phyloP scores from a whole-genome alignment of 1,140 invertebrate genomes.

The Drosophila ambigua region DNA sequence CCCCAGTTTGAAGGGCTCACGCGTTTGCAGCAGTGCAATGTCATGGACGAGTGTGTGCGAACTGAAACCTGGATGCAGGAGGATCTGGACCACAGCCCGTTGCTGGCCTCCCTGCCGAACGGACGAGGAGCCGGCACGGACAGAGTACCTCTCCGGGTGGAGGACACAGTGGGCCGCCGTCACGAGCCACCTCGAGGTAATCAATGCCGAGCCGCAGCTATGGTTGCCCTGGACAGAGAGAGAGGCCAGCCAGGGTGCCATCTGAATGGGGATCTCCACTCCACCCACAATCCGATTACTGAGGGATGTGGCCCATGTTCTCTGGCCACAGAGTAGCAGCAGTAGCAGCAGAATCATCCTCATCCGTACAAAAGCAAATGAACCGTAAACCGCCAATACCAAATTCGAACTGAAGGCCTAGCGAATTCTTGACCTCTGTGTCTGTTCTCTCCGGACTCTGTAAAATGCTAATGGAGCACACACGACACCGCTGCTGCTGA shows the following conservation, averaged over 20 bases:
- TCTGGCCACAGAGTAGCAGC: constrained; percentile 25
- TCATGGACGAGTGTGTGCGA: constrained; percentile 25
- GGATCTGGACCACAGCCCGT: constrained; percentile 22
- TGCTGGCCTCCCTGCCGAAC: constrained; percentile 14
- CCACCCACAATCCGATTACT: constrained; percentile 40
- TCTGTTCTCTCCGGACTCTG: constrained; percentile 7
- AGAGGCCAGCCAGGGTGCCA: constrained; percentile 34
- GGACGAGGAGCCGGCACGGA: constrained; percentile 42
- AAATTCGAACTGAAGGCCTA: constrained; percentile 14
- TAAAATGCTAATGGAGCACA: constrained; percentile 41
- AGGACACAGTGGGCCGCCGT: constrained; percentile 55
- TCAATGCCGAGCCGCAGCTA: constrained; percentile 37
- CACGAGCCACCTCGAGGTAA: constrained; percentile 39
- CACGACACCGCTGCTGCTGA: constrained; percentile 4
- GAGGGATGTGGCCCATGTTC: constrained; percentile 6
- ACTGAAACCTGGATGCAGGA: constrained; percentile 32
- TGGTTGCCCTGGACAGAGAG: constrained; percentile 33
- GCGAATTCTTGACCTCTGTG: constrained; percentile 30
- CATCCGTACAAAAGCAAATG: constrained; percentile 22
- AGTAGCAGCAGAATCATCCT: constrained; percentile 15
- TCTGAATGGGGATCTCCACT: constrained; percentile 34
- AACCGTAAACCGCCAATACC: constrained; percentile 17
- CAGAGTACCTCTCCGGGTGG: constrained; percentile 22
- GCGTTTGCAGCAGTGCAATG: constrained; percentile 37
- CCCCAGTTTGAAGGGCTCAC: constrained; percentile 20